Base-by-base conservation (phyloP, 2,113 vertebrate genomes). In the Platanista minor region DNA sequence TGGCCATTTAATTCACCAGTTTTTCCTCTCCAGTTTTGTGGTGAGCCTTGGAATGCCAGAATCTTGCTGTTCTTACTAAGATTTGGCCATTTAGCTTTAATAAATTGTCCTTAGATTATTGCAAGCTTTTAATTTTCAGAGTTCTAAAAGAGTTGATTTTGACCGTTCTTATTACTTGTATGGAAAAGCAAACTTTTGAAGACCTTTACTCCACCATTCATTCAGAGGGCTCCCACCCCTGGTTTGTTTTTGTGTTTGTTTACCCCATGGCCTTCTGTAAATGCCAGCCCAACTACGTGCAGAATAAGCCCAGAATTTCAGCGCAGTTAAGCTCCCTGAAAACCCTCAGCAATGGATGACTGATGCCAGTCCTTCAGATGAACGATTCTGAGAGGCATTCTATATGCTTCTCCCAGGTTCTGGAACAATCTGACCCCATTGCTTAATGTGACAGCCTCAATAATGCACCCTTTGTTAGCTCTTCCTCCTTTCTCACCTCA, bases 1-100 rank as follows among this genome's bases (percentile, higher is more conserved):
- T 2, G 77, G 46, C 27, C 23, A 61, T 23, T 5, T 23, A 57
- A 25, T 46, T 78, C 12, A 72, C 61, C 31, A 31, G 21, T 43
- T 92, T 92, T 91, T 88, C 64, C 84, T 86, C 66, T 94, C 72
- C 23, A 15, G 15, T 61, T 96, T 77, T 77, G 49, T 72, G 18
- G 20, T 69, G 61, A 92, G 39, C 25, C 29, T 92, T 83, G n/a
- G 57, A 84, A 92, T 46, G 5, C 57, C 39, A 71, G 13, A 72
- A 71, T 71, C 52, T 90, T 66, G 4, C 3, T 52, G 11, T 69
- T 82, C 41, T 86, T 59, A 39, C 29, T 87, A n/a, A 87, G 21
- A 90, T 29, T 61, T 54, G 33, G 23, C 49, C 61, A 46, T 80
- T 97, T 95, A 87, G 59, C 67, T 74, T 87, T 29, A 77, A 6